Conservation (phyloP, 2,888 invertebrate species). For the Chrysomela aeneicollis region DNA sequence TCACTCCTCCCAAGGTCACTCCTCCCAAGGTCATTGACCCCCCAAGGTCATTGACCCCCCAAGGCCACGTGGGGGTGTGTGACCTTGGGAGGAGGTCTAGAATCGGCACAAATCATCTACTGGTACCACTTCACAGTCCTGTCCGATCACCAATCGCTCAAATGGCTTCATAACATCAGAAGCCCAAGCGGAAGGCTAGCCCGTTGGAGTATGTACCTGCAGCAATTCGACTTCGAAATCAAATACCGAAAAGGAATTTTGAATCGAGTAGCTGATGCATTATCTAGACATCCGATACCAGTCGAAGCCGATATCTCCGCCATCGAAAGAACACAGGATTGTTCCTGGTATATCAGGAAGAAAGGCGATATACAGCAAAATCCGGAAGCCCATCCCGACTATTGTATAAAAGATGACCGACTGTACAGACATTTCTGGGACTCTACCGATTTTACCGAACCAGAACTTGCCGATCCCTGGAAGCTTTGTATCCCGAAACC, state of each 20-base stretch:
- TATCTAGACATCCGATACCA: no score
- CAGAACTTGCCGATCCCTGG: slow-evolving; percentile 24
- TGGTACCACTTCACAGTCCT: slow-evolving; percentile 42
- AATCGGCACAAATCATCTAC: no score
- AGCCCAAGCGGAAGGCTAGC: slow-evolving; percentile 20
- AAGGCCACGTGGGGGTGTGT: no score
- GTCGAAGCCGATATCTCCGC: background rate
- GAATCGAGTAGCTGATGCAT: no score
- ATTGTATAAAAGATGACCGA: background rate
- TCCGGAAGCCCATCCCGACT: slow-evolving; percentile 12
- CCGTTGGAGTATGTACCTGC: no score
- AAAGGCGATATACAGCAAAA: background rate
- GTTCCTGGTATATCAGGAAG: slow-evolving; percentile 8
- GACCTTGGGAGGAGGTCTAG: no score
- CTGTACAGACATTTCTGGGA: slow-evolving; percentile 22
- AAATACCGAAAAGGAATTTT: slow-evolving; percentile 36
- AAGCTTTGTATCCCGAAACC: slow-evolving; percentile 22
- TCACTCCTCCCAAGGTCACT: no score
- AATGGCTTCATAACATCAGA: slow-evolving; percentile 33
- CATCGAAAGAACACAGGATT: background rate
- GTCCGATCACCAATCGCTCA: slow-evolving; percentile 44
- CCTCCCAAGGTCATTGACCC: no score
- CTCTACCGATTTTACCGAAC: slow-evolving; percentile 15
- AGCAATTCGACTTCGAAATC: slow-evolving; percentile 38
- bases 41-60: no score